Conservation (phyloP, 1,140 invertebrate genomes). For the Drosophila paulistorum region DNA sequence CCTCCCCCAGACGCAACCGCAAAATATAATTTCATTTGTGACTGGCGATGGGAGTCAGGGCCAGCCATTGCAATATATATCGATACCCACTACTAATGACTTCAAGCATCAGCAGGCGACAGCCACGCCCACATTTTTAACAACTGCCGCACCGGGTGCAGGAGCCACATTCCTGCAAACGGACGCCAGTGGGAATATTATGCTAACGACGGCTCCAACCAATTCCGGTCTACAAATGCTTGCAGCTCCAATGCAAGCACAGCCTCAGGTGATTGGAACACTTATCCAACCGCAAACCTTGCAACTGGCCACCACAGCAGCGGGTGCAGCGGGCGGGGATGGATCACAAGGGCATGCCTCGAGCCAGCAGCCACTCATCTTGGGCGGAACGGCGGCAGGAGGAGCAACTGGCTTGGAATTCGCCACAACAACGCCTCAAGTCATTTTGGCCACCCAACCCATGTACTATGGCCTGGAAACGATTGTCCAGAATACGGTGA, state of each 20-base stretch:
- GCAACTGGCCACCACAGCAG: conserved; percentile 83
- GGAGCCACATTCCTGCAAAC: conserved; percentile 75
- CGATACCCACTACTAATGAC: conserved; percentile 70
- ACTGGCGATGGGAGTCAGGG: conserved; percentile 69
- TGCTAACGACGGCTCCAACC: conserved; percentile 66
- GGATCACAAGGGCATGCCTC: conserved; percentile 84
- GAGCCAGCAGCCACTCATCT: conserved; percentile 63
- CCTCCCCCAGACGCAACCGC: conserved; percentile 66
- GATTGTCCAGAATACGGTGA: conserved; percentile 92
- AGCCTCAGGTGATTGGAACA: conserved; percentile 84
- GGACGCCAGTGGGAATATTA: conserved; percentile 75
- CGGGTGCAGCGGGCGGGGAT: conserved; percentile 41
- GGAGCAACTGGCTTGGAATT: conserved; percentile 85
- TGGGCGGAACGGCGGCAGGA: conserved; percentile 43
- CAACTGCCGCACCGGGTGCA: conserved; percentile 36
- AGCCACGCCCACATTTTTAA: conserved; percentile 66
- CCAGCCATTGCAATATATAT: conserved; percentile 74
- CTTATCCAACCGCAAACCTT: conserved; percentile 86
- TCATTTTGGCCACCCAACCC: conserved; percentile 88
- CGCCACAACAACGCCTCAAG: conserved; percentile 87
- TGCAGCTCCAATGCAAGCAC: conserved; percentile 34
- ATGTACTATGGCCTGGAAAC: conserved; percentile 92
- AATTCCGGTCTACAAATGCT: conserved; percentile 72
- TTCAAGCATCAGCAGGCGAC: conserved; percentile 70
- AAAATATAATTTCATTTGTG: conserved; percentile 80